Evolutionary conservation across 2,888 invertebrate species (phyloP), one percentile per base, ranked within the genome.

Genomic region (Tiliacea citrago): DNA sequence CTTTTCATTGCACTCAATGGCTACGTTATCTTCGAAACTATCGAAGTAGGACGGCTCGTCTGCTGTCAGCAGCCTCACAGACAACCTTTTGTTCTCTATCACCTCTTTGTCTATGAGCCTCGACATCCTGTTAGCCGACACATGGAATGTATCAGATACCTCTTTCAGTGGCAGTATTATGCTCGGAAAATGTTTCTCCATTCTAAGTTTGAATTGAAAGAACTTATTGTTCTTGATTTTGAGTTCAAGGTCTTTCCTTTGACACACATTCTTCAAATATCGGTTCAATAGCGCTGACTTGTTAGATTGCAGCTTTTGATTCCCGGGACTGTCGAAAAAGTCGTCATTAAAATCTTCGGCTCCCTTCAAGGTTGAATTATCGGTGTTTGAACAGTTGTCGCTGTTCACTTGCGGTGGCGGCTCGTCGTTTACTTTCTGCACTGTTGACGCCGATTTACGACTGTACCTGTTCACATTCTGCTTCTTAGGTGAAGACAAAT

Each of bases 191-290:
- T 96, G 92, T 86, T 96, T 97, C 83, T 97, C 96, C 87, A 97
- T 96, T 75, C 95, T 92, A 49, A 97, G 89, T 88, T 97, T 97
- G 77, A 97, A 97, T 84, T 97, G 97, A 90, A 97, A 97, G 91
- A 97, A 97, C 88, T 97, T 97, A 90, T 97, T 98, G 85, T 97
- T 97, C 85, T 97, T 97, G 86, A 97, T 97, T 89, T 97, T 97
- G 62, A 97, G 93, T 90, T 98, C 97, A 78, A 98, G 96, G 90
- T 98, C 97, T 92, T 98, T 98, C 88, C 98, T 97, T 89, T 98
- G 97, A 67, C 98, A 98, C 2, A 98, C 98, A 91, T 98, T 98
- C 72, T 97, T 97, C 75, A 98, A 94, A 92, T 98, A 98, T 86
- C 98, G 97, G 93, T 98, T 98, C 68, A 98, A 97, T 61, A 98